Percentiles rank a stretch among this genome's conserved stretches.
Evolutionary conservation across 2,113 vertebrate genomes (phyloP).

Genomic region (Vulpes lagopus): DNA sequence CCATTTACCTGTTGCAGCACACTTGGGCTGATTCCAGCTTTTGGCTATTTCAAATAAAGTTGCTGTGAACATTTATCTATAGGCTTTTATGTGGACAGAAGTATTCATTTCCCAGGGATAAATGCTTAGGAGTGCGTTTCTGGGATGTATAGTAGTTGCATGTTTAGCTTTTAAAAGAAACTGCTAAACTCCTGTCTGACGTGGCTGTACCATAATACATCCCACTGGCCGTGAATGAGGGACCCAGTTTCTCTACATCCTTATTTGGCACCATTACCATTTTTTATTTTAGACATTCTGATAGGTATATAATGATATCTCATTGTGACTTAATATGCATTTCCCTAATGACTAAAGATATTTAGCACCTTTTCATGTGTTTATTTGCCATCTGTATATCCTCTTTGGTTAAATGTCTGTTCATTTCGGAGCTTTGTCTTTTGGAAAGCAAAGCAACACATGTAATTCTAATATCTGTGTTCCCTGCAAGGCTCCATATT

Average conservation of each 20-base stretch:
- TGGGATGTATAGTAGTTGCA: background rate
- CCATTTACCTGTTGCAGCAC: background rate
- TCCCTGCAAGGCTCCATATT: background rate
- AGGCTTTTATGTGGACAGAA: background rate
- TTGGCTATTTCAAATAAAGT: background rate
- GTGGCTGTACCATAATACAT: background rate
- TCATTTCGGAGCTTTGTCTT: conserved; percentile 40
- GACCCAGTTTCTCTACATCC: background rate
- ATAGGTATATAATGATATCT: background rate
- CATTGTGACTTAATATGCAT: conserved; percentile 24
- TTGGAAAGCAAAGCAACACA: background rate
- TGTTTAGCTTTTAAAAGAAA: conserved; percentile 2
- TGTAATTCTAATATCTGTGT: background rate
- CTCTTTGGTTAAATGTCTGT: conserved; percentile 46
- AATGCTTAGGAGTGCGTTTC: background rate
- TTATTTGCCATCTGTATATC: conserved; percentile 55
- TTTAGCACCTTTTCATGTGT: conserved; percentile 1
- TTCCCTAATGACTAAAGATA: conserved; percentile 23
- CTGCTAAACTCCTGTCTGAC: background rate
- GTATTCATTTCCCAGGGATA: background rate
- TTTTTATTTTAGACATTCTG: conserved; percentile 23
- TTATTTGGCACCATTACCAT: background rate
- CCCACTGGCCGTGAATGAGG: background rate
- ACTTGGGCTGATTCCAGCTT: background rate
- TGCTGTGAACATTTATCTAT: background rate